Evolutionary conservation across 1,140 invertebrate species (phyloP).

Genomic region (Pseudoatta argentina): DNA sequence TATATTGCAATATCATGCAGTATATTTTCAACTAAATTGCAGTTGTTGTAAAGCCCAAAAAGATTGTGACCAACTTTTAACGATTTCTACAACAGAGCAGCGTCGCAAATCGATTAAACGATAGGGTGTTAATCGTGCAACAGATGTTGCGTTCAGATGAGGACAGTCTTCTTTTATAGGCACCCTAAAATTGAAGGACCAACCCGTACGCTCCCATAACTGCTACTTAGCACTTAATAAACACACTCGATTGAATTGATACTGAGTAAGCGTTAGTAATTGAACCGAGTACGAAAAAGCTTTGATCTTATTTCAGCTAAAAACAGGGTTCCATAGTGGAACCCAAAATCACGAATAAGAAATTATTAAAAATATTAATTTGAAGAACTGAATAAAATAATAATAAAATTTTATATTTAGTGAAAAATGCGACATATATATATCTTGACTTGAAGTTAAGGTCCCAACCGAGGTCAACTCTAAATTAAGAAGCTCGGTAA

Average conservation of each 20-base stretch:
- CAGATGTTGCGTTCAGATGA: slow-evolving; percentile 63
- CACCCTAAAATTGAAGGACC: slow-evolving; percentile 33
- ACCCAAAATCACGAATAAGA: not conserved
- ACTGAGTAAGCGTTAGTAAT: not conserved
- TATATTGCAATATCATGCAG: not conserved
- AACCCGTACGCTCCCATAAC: slow-evolving; percentile 9
- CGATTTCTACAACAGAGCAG: not conserved
- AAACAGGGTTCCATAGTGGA: not conserved
- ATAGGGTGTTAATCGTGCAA: slow-evolving; percentile 22
- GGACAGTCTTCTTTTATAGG: slow-evolving; percentile 54
- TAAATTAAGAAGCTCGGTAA: slow-evolving; percentile 15
- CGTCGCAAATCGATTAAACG: slow-evolving; percentile 39
- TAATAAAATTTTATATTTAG: not conserved
- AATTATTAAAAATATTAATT: slow-evolving; percentile 1
- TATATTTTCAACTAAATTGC: slow-evolving; percentile 17
- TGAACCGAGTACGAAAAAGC: not conserved
- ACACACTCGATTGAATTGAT: slow-evolving; percentile 63
- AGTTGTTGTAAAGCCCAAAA: slow-evolving; percentile 1
- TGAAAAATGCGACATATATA: not conserved
- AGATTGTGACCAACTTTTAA: not conserved
- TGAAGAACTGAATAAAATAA: not conserved
- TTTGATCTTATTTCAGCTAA: not conserved
- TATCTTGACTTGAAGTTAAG: not conserved
- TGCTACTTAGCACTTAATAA: slow-evolving; percentile 40
- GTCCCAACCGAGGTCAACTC: not conserved